Evolutionary conservation across 2,797 vertebrate genomes (phyloP).

Genomic region (Lepidocolaptes lacrymiger): DNA sequence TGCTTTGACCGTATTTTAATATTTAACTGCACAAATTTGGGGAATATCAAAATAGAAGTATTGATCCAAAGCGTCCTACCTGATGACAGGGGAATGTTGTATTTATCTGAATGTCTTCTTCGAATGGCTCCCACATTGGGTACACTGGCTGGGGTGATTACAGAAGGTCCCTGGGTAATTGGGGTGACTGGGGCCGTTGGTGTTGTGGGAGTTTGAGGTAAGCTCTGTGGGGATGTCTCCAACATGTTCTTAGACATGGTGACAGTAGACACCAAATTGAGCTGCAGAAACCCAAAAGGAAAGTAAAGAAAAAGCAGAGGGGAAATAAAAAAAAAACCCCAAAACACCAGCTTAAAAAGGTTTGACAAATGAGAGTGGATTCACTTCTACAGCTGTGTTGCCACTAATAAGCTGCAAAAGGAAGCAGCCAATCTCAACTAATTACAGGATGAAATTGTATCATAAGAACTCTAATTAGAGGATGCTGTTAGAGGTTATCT

Average conservation of each 20-base stretch:
- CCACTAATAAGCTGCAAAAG: constrained; percentile 94
- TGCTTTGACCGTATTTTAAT: background rate
- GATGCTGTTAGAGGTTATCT: constrained; percentile 97
- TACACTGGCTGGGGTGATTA: constrained; percentile 95
- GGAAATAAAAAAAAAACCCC: constrained; percentile 5
- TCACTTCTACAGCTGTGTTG: constrained; percentile 94
- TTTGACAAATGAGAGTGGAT: constrained; percentile 88
- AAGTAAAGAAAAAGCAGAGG: constrained; percentile 52
- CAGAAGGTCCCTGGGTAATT: constrained; percentile 95
- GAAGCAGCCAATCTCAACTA: constrained; percentile 97
- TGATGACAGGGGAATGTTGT: constrained; percentile 97
- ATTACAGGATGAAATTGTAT: constrained; percentile 99
- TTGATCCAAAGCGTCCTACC: constrained; percentile 78
- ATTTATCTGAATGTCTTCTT: constrained; percentile 98
- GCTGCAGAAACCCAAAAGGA: constrained; percentile 80
- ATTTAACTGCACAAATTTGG: background rate
- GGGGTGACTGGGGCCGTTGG: constrained; percentile 97
- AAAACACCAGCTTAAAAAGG: constrained; percentile 78
- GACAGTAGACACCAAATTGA: constrained; percentile 98
- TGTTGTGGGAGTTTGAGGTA: constrained; percentile 99
- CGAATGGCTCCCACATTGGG: constrained; percentile 98
- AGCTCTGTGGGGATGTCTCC: constrained; percentile 95
- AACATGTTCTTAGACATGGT: constrained; percentile 99
- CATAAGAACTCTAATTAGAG: constrained; percentile 99
- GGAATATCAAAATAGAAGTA: constrained; percentile 32